Percentiles rank a stretch among this genome's conserved stretches.
Conservation (phyloP, 1,140 invertebrate species). For the Drosophila santomea region DNA sequence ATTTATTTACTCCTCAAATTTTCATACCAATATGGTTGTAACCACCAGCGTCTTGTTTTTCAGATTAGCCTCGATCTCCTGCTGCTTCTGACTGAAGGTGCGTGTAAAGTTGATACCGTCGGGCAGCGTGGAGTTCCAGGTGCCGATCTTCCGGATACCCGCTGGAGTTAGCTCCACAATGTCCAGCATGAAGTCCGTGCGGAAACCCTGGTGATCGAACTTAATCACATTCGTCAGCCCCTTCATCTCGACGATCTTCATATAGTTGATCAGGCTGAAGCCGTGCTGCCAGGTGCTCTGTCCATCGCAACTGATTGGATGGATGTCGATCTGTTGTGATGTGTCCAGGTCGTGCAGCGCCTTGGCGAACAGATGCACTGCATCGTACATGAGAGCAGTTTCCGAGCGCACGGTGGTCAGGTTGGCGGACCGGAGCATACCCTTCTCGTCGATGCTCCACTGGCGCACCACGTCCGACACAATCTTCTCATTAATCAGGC, state of each 20-base stretch:
- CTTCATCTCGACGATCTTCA: conserved; percentile 97
- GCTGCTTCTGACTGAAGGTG: conserved; percentile 92
- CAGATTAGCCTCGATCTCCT: conserved; percentile 93
- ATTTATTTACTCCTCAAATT: too few relatives aligned
- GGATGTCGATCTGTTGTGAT: conserved; percentile 95
- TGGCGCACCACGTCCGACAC: conserved; percentile 91
- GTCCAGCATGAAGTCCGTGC: conserved; percentile 95
- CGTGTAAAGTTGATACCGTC: conserved; percentile 96
- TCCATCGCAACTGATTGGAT: conserved; percentile 94
- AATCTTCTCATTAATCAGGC: conserved; percentile 86
- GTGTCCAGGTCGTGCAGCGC: conserved; percentile 95
- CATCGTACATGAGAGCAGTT: conserved; percentile 97
- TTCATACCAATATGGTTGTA: conserved; percentile 94
- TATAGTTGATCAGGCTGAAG: conserved; percentile 97
- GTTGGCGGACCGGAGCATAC: conserved; percentile 74
- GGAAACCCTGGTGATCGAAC: conserved; percentile 97
- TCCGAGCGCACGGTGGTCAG: conserved; percentile 90
- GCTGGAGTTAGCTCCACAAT: conserved; percentile 94
- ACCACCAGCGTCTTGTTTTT: conserved; percentile 97
- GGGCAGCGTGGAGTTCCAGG: conserved; percentile 91
- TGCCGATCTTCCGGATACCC: conserved; percentile 93
- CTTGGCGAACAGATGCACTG: conserved; percentile 96
- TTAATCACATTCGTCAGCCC: conserved; percentile 97
- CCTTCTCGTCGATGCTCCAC: conserved; percentile 86
- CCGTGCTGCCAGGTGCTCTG: conserved; percentile 97